phyloP scores from a whole-genome alignment of 2,113 vertebrate species.

The Corydoras maculifer region DNA sequence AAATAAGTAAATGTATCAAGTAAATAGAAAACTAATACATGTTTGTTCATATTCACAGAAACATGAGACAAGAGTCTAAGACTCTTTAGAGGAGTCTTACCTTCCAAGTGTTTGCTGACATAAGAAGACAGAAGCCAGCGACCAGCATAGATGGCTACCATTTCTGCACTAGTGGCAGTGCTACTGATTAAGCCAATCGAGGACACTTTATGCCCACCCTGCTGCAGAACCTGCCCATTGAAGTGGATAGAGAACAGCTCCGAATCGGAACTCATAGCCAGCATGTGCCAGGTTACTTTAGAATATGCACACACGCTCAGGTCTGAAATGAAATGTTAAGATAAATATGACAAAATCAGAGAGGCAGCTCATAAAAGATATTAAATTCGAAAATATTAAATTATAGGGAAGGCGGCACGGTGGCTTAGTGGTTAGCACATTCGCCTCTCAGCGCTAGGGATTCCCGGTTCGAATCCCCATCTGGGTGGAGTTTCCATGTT shows the following conservation, averaged over 20 bases:
- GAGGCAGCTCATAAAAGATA: not conserved
- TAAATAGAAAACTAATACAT: too few relatives aligned
- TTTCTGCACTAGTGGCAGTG: slow-evolving; percentile 72
- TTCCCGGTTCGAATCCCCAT: too few relatives aligned
- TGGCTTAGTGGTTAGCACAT: too few relatives aligned
- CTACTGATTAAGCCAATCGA: slow-evolving; percentile 77
- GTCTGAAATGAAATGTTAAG: slow-evolving; percentile 58
- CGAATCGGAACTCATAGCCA: slow-evolving; percentile 85
- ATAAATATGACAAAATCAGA: not conserved
- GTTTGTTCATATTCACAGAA: too few relatives aligned
- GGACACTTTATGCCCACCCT: slow-evolving; percentile 71
- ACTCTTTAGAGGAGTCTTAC: slow-evolving; percentile 54
- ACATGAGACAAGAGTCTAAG: too few relatives aligned
- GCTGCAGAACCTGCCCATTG: slow-evolving; percentile 82
- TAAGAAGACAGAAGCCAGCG: slow-evolving; percentile 84
- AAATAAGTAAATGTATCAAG: too few relatives aligned
- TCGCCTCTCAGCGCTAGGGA: too few relatives aligned
- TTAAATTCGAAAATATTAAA: too few relatives aligned
- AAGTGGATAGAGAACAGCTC: slow-evolving; percentile 91
- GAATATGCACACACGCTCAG: slow-evolving; percentile 72
- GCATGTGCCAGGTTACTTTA: slow-evolving; percentile 78
- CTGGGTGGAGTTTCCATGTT: too few relatives aligned
- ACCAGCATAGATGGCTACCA: slow-evolving; percentile 72
- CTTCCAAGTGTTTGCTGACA: slow-evolving; percentile 75
- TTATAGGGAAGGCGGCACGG: too few relatives aligned